Base-by-base conservation (phyloP, 1,140 invertebrate genomes). In the Heterodera schachtii region DNA sequence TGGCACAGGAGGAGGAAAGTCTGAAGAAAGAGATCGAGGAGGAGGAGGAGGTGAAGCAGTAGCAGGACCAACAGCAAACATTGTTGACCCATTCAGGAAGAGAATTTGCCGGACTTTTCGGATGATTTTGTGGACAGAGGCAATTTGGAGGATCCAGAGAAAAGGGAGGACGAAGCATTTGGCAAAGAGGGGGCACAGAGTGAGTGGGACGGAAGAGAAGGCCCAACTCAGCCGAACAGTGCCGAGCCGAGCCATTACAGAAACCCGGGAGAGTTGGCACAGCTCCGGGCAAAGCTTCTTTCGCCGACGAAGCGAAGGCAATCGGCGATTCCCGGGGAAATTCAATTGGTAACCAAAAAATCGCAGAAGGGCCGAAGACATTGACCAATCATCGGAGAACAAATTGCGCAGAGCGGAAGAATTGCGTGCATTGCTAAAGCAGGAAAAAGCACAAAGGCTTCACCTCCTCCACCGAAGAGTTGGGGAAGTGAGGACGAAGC, bases 21-120 rank as follows among this genome's bases (percentile, higher is more conserved):
- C 66, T 87, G 52, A 86, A 87, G 21, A 82, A 87, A 21, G 86
- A 87, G 47, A 87, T 87, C 46, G 82, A 88, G 19, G 84, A 87
- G 60, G 84, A 79, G 60, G 84, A 75, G 70, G 41, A 49, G n/a
- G 31, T 11, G 41, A 4, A 11, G 57, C 57, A 11, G 19, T 19
- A 19, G 57, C 11, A 52, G 49, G 52, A 78, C 79, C 8, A 87
- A 87, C 2, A 83, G 86, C 41, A 13, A 80, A 83, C 41, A 80
- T 82, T 52, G 57, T 64, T 52, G 31, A 31, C 31, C 31, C 19
- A 49, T 73, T 70, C 21, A 49, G 44, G 75, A 82, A 69, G 66
- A 83, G n/a, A 79, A 46, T 78, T 19, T 47, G 21, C 77, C 49
- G 52, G 41, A 41, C n/a, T 57, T 57, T 43, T 69, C 31, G 57